Base-by-base conservation (phyloP, 1,140 invertebrate species). In the Leptinotarsa lineolata region DNA sequence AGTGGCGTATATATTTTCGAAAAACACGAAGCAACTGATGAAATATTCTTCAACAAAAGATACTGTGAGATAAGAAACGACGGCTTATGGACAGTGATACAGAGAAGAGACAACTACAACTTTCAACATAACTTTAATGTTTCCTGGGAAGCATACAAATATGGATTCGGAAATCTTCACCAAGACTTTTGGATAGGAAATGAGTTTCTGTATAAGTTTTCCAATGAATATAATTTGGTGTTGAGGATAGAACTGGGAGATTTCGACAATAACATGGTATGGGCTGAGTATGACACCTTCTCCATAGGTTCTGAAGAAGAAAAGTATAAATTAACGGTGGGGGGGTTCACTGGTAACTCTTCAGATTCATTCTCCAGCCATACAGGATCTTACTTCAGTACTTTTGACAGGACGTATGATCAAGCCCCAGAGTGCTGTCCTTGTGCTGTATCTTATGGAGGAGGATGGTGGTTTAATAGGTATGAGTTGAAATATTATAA, bases 161-260 rank as follows among this genome's bases (percentile, higher is more conserved):
- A 82, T 8, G 90, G 90, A 21, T 91, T 92, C 76, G 90, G 90
- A 3, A 80, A 86, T 76, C 75, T 89, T 15, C 72, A 85, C 18
- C 73, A 78, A 39, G 89, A 91, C 72, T 91, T 91, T 77, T 92
- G 90, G 90, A 86, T 90, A 45, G 90, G 90, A 21, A 90, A 90
- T 77, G 88, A 91, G 60, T 86, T 88, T 64, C 86, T 91, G 67
- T 85, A 90, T 81, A 84, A 83, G 76, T 74, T 88, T 68, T 82
- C 85, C 0, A 79, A 83, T 70, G 79, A 84, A 44, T 77, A 85
- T 46, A 81, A 86, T 74, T 81, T 87, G 66, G 82, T 83, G 15
- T 77, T 90, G 60, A 81, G 88, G 22, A 83, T 90, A 21, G 88
- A 89, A 75, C 72, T 90, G 18, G 86, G 86, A 78, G 87, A 88